A percentile compares a stretch with the other conserved stretches of the same genome.
Evolutionary conservation across 1,140 invertebrate species (phyloP).

Genomic region (Drosophila orosa): DNA sequence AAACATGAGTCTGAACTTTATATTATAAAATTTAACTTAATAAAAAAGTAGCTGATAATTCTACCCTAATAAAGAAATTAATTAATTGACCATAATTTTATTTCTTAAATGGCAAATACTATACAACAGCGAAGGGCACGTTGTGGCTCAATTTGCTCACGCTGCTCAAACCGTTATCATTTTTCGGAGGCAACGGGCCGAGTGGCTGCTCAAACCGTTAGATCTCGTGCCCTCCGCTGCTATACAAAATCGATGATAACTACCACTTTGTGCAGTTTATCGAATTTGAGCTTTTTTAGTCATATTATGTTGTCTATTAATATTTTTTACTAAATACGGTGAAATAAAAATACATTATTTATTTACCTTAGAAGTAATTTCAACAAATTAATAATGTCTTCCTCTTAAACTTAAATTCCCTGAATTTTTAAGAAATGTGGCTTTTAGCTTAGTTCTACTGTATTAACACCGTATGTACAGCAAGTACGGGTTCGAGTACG

Average conservation of each 20-base stretch:
- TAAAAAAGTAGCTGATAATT: not conserved
- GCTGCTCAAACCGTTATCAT: too few species aligned
- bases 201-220: too few species aligned
- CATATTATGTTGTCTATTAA: not conserved
- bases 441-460: not conserved
- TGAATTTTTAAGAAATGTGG: not conserved
- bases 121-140: too few species aligned
- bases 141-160: too few species aligned
- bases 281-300: not conserved
- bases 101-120: not conserved
- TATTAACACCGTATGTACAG: conserved; percentile 20
- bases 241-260: not conserved
- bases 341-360: too few species aligned
- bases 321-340: too few species aligned
- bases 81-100: not conserved
- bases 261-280: not conserved
- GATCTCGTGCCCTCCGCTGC: too few species aligned
- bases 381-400: not conserved
- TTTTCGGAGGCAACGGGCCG: too few species aligned
- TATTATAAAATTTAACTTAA: not conserved
- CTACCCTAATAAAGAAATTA: not conserved
- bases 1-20: too few species aligned
- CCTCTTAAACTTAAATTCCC: not conserved
- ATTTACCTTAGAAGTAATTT: too few species aligned
- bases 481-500: conserved; percentile 58